These are phyloP conservation scores for Ranitomeya variabilis DNA, from an alignment of 2,113 vertebrate genomes.

Conservation along the genomic window DNA sequence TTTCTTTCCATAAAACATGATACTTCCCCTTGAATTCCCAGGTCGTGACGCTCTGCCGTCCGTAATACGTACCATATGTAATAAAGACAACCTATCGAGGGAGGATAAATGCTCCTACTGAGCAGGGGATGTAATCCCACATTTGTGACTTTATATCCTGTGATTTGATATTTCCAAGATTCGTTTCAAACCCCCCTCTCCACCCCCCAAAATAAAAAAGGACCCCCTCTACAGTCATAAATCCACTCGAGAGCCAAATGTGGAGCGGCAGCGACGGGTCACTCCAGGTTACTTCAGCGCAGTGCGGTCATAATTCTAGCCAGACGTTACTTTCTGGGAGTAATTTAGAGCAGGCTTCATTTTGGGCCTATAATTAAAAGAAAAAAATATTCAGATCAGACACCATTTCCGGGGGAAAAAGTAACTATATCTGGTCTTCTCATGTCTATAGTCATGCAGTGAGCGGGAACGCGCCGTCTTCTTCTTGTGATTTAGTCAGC, in stretches of 20 bases:
- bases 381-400: not conserved
- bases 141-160: constrained; percentile 33
- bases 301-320: not conserved
- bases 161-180: constrained; percentile 39
- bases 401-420: not conserved
- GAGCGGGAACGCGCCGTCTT: not conserved
- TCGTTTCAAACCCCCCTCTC: constrained; percentile 2
- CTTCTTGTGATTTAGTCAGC: not conserved
- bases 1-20: constrained; percentile 34
- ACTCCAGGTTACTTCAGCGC: constrained; percentile 30
- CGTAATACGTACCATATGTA: constrained; percentile 30
- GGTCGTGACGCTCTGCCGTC: not conserved
- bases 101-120: constrained; percentile 10
- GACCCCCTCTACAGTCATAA: constrained; percentile 13
- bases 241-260: constrained; percentile 28
- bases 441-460: too few relatives aligned
- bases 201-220: constrained; percentile 12
- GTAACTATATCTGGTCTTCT: not conserved
- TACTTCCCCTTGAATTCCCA: constrained; percentile 20
- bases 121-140: constrained; percentile 14
- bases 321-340: not conserved
- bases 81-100: constrained; percentile 22
- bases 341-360: constrained; percentile 33
- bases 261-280: not conserved
- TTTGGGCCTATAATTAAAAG: not conserved